Conservation (phyloP, 2,888 invertebrate species). For the Nemoura dubitans region DNA sequence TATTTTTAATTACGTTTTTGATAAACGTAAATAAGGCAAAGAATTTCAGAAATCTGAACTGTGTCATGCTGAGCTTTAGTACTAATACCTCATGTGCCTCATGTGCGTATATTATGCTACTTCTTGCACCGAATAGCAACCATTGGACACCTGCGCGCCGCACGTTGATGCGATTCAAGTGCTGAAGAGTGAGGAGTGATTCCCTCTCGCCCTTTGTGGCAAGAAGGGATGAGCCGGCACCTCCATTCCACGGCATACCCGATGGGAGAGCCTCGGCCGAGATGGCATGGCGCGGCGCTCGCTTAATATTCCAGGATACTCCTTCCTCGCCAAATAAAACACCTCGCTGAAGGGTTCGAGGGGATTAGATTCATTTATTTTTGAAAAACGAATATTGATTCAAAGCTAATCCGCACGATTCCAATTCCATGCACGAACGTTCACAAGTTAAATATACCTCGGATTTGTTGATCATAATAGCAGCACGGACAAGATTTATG, state of each 20-base stretch:
- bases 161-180: no score
- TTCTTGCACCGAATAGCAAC: no score
- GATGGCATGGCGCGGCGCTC: neutral
- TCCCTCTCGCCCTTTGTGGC: no score
- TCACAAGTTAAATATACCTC: constrained; percentile 15
- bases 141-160: no score
- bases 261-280: neutral
- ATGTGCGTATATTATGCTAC: no score
- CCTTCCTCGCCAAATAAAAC: neutral
- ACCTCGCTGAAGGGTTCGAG: neutral
- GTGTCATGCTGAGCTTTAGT: neutral
- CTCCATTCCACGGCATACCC: neutral
- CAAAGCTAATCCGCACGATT: constrained; percentile 32
- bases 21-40: neutral
- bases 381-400: constrained; percentile 20
- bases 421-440: constrained; percentile 31
- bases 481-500: neutral
- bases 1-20: constrained; percentile 33
- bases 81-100: no score
- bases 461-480: constrained; percentile 25
- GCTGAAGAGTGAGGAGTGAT: no score
- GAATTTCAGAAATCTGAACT: neutral
- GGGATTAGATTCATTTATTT: constrained; percentile 15
- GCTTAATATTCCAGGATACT: neutral
- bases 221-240: neutral